These are phyloP conservation scores for Siniperca undulata DNA, from an alignment of 2,797 vertebrate genomes.

Conservation along the genomic window DNA sequence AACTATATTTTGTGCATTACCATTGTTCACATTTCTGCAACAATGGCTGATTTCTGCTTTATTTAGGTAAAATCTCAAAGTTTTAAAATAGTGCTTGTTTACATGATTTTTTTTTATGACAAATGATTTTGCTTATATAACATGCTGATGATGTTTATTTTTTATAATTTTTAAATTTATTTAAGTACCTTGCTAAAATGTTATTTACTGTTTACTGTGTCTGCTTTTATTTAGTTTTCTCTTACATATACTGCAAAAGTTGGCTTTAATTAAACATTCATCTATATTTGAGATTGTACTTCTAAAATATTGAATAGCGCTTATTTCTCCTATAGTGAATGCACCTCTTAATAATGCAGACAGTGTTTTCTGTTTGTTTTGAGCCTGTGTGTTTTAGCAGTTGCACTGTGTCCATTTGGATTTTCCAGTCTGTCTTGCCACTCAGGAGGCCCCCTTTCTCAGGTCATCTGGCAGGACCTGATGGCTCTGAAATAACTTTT, in stretches of 20 bases:
- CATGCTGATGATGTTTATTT: neutral
- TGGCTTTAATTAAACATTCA: conserved; percentile 83
- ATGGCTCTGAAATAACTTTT: conserved; percentile 89
- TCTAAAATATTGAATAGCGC: conserved; percentile 86
- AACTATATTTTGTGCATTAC: neutral
- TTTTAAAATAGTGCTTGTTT: neutral
- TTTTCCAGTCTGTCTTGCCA: conserved; percentile 82
- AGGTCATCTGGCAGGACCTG: conserved; percentile 87
- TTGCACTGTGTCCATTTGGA: conserved; percentile 83
- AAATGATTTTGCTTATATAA: conserved; percentile 18
- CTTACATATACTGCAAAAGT: conserved; percentile 61
- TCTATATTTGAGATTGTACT: conserved; percentile 76
- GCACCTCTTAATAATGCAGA: conserved; percentile 84
- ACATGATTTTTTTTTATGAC: neutral
- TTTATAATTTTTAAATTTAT: neutral
- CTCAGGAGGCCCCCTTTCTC: conserved; percentile 82
- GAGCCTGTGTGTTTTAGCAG: conserved; percentile 82
- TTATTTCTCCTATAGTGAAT: conserved; percentile 81
- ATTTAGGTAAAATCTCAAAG: neutral
- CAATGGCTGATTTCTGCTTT: neutral
- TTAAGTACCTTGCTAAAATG: conserved; percentile 31
- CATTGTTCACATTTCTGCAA: neutral
- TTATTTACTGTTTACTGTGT: conserved; percentile 6
- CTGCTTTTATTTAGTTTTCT: conserved; percentile 50
- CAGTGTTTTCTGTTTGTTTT: conserved; percentile 86